Base-by-base conservation (phyloP, 2,113 vertebrate genomes). In the Glaucidium brasilianum region DNA sequence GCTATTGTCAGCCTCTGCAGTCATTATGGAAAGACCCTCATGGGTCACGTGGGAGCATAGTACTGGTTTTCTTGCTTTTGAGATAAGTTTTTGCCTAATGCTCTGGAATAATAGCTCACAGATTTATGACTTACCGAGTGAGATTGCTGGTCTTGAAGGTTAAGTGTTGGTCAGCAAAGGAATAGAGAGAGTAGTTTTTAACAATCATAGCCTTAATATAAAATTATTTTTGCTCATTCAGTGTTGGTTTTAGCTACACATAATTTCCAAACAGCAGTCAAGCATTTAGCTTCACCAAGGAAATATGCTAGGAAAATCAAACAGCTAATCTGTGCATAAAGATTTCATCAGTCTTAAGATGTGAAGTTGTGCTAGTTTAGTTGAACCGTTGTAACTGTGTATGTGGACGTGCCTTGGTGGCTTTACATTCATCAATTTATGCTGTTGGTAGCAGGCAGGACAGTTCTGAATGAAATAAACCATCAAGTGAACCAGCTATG, bases 11-110 rank as follows among this genome's bases (percentile, higher is more conserved):
- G 47, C 45, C 22, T 90, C 71, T 69, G 71, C 37, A 25, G 32
- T n/a, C 32, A 4, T 47, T 67, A 11, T 1, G 4, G 75, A 50
- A 45, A 32, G 62, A 32, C 29, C 10, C 19, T 60, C 7, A 2
- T 7, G 12, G 52, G n/a, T 63, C 67, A 25, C 0, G 0, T 30
- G 30, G 53, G 14, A 90, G 19, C n/a, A 7, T 3, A 23, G 30
- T 23, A 12, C 53, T 63, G 26, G 3, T 30, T 66, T n/a, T 50
- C 53, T 26, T 60, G 13, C 27, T 62, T 60, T 67, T 59, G 32
- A 58, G 45, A 12, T 62, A 88, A 35, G 1, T 3, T 79, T 88
- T 94, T 80, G 52, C n/a, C 15, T 64, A 15, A 23, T 67, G 41
- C 22, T 80, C n/a, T 55, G 37, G 72, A 63, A 30, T 11, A 63